These are phyloP conservation scores for Trichomalopsis sarcophagae DNA, from an alignment of 1,140 invertebrate species.

Conservation along the genomic window DNA sequence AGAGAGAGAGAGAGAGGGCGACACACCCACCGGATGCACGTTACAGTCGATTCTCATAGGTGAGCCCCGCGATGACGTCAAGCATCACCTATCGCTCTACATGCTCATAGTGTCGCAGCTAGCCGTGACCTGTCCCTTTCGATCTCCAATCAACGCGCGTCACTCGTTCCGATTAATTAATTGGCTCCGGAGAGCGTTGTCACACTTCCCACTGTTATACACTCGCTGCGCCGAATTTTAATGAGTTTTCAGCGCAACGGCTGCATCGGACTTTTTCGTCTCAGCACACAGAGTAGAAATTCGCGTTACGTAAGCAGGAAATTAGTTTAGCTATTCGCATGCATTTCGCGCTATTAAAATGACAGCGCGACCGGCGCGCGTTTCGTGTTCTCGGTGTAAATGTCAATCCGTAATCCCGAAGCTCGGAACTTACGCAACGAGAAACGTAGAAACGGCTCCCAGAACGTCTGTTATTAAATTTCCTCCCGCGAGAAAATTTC, in stretches of 20 bases:
- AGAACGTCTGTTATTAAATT: background rate
- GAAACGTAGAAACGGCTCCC: background rate
- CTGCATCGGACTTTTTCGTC: background rate
- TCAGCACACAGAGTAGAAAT: background rate
- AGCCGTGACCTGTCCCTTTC: constrained; percentile 54
- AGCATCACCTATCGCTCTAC: constrained; percentile 57
- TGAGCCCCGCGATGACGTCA: constrained; percentile 57
- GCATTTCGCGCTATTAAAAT: constrained; percentile 6
- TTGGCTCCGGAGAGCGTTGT: background rate
- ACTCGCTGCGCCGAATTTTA: background rate
- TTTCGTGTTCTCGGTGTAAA: background rate
- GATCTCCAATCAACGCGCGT: background rate
- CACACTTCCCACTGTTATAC: background rate
- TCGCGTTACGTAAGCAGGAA: background rate
- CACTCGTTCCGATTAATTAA: constrained; percentile 19
- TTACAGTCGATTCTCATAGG: constrained; percentile 63
- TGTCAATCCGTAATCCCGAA: background rate
- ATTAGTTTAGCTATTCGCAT: background rate
- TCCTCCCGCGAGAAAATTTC: background rate
- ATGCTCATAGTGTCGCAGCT: constrained; percentile 54
- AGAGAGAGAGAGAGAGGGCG: constrained; percentile 59
- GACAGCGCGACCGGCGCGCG: background rate
- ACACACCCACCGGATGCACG: constrained; percentile 67
- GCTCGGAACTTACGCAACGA: background rate
- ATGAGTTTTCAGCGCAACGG: constrained; percentile 6